These are phyloP conservation scores for Drosophila parthenogenetica DNA, from an alignment of 2,888 invertebrate species.

Conservation along the genomic window DNA sequence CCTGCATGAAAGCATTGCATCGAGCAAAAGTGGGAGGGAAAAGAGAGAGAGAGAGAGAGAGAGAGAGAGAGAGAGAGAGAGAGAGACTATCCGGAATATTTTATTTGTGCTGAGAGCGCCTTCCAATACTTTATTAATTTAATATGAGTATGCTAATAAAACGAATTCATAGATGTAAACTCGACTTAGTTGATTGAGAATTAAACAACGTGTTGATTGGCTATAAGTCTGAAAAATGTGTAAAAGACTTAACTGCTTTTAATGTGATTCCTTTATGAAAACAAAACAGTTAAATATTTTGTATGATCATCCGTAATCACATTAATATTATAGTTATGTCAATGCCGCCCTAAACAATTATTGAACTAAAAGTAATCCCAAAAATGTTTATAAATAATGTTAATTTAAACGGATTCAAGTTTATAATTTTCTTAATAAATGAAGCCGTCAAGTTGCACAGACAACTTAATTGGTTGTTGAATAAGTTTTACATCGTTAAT, in stretches of 20 bases:
- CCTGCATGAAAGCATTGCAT: not conserved
- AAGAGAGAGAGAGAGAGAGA: no score
- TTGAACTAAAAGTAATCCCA: slow-evolving; percentile 4
- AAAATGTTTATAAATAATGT: slow-evolving; percentile 29
- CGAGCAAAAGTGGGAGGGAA: not conserved
- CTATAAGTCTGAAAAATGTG: not conserved
- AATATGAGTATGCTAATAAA: slow-evolving; percentile 37
- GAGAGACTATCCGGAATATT: no score
- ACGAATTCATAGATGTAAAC: not conserved
- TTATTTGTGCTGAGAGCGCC: no score
- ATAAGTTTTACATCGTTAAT: not conserved
- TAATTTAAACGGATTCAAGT: slow-evolving; percentile 11
- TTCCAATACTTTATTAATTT: slow-evolving; percentile 39
- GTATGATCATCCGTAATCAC: no score
- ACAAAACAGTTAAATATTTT: not conserved
- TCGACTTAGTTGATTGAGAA: slow-evolving; percentile 16
- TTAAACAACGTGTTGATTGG: slow-evolving; percentile 32
- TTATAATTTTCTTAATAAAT: not conserved
- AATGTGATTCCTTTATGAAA: no score
- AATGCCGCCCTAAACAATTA: no score
- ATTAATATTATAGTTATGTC: no score
- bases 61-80: no score
- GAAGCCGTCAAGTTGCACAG: slow-evolving; percentile 9
- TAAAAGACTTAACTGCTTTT: no score
- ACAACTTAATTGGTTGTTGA: slow-evolving; percentile 20